Base-by-base conservation (phyloP, 2,888 invertebrate species). In the Hedya salicella region DNA sequence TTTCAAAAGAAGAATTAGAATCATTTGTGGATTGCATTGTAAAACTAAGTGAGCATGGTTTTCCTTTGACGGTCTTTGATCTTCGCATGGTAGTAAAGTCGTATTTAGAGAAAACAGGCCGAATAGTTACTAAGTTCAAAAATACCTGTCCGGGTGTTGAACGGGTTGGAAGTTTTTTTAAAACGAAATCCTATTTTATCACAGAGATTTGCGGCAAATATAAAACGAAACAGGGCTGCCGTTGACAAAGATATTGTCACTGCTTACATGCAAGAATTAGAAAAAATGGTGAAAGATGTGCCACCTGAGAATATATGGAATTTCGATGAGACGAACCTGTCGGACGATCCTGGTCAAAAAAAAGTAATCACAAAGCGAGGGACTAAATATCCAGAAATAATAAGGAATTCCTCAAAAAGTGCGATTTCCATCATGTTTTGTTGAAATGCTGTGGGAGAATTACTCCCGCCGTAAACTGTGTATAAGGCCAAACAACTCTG, bases 401-500 rank as follows among this genome's bases (percentile, higher is more conserved):
- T 77, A 30, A 70, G 75, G 49, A 75, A 81, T 67, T 63, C 70
- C 0, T 70, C 75, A 13, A 82, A 83, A 69, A 46, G 71, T 16
- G 49, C 70, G 21, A 69, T 77, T 40, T 73, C 70, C 21, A 13
- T 76, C 14, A 82, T 81, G 80, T 70, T 78, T 53, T 70, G 73
- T 49, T 75, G 72, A 9, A 73, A 70, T 64, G 80, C 80, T n/a
- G 68, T 13, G 25, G 81, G 79, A 9, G 62, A 68, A 46, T 16
- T 78, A 13, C 68, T 76, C 9, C 76, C 76, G 16, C 69, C 72
- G 25, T 80, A 79, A 69, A 70, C 78, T 56, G 73, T 73, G 5
- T 78, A 78, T 67, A 80, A 79, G 68, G 42, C 77, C 32, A 72
- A 76, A 65, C 65, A 77, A 56, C 19, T 85, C 36, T 79, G 74